These are phyloP conservation scores for Glareola pratincola DNA, from an alignment of 2,113 vertebrate genomes.

Conservation along the genomic window DNA sequence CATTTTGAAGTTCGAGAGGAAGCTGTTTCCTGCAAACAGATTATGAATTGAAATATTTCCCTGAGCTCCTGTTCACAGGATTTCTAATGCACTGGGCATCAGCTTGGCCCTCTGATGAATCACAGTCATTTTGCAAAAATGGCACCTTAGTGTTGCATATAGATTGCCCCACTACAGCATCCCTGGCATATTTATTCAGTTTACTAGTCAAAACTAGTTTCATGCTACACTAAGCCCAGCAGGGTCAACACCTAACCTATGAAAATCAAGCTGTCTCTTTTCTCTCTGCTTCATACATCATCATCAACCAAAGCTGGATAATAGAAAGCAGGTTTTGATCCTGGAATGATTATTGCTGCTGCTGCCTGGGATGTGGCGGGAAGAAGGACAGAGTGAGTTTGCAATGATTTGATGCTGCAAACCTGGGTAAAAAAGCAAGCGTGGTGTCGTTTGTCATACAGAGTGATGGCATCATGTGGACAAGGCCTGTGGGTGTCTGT, in stretches of 20 bases:
- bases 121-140: slow-evolving; percentile 58
- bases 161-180: slow-evolving; percentile 54
- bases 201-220: slow-evolving; percentile 74
- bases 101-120: slow-evolving; percentile 58
- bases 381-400: neutral
- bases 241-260: slow-evolving; percentile 68
- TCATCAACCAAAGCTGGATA: slow-evolving; percentile 57
- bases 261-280: slow-evolving; percentile 70
- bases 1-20: neutral
- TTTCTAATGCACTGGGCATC: slow-evolving; percentile 35
- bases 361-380: neutral
- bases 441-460: neutral
- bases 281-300: slow-evolving; percentile 62
- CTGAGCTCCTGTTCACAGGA: slow-evolving; percentile 22
- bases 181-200: slow-evolving; percentile 68
- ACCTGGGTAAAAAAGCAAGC: neutral
- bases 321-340: slow-evolving; percentile 48
- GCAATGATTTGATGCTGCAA: neutral
- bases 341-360: slow-evolving; percentile 2
- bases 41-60: slow-evolving; percentile 41
- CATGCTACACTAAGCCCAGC: slow-evolving; percentile 75
- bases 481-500: neutral
- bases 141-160: slow-evolving; percentile 65
- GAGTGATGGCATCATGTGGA: neutral
- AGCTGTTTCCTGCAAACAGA: neutral